Evolutionary conservation across 2,797 vertebrate species (phyloP).

Genomic region (Coregonus sp.): DNA sequence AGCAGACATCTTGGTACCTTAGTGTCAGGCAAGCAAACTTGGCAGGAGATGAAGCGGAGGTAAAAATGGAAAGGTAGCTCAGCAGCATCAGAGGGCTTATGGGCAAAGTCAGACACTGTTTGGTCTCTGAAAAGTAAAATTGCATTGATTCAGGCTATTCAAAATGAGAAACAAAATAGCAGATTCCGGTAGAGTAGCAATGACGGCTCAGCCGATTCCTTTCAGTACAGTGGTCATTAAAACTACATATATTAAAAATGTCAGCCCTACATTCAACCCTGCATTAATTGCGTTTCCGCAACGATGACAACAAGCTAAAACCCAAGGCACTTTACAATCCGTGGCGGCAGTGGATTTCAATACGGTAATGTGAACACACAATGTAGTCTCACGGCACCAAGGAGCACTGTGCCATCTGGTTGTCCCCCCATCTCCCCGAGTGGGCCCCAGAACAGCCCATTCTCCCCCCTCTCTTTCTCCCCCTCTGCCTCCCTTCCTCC

Average conservation of each 20-base stretch:
- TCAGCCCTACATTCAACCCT: not conserved
- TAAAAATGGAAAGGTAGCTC: slow-evolving; percentile 23
- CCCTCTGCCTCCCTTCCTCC: slow-evolving; percentile 10
- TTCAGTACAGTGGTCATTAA: not conserved
- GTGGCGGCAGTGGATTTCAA: slow-evolving; percentile 46
- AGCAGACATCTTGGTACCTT: slow-evolving; percentile 44
- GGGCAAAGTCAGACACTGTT: not conserved
- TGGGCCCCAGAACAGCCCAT: slow-evolving; percentile 35
- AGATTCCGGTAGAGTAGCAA: too few species aligned
- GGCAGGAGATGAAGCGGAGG: slow-evolving; percentile 64
- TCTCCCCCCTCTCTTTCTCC: slow-evolving; percentile 27
- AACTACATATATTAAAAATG: not conserved
- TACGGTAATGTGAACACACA: slow-evolving; percentile 61
- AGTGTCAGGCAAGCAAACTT: slow-evolving; percentile 54
- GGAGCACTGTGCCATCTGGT: slow-evolving; percentile 54
- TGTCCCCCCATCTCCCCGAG: slow-evolving; percentile 51
- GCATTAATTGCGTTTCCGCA: not conserved
- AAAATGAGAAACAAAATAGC: not conserved
- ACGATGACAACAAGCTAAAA: not conserved
- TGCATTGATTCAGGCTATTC: slow-evolving; percentile 4
- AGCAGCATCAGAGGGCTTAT: slow-evolving; percentile 51
- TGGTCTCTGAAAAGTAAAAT: not conserved
- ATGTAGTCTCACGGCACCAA: slow-evolving; percentile 23
- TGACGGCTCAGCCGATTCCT: not conserved
- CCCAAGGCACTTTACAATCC: slow-evolving; percentile 13